These are phyloP conservation scores for Esox niger DNA, from an alignment of 2,113 vertebrate species.

Conservation along the genomic window DNA sequence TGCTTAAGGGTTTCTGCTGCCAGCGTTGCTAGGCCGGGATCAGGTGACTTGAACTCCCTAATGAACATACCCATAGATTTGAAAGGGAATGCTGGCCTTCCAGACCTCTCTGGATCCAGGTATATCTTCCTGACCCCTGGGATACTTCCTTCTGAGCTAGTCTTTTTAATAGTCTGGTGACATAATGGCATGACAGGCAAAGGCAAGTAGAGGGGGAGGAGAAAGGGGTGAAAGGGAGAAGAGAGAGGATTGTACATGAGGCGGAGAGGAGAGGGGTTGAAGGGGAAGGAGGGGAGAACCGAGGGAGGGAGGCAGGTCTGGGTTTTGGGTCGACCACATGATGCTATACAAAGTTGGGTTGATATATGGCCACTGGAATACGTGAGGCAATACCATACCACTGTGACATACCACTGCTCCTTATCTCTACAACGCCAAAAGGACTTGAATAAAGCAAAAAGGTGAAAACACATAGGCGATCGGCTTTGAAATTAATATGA, in stretches of 20 bases:
- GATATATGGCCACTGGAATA: constrained; percentile 12
- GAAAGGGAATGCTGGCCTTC: not conserved
- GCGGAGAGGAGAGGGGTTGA: not conserved
- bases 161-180: constrained; percentile 12
- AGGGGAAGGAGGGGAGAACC: not conserved
- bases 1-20: constrained; percentile 54
- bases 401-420: too few species aligned
- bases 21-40: constrained; percentile 34
- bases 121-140: constrained; percentile 9
- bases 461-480: too few species aligned
- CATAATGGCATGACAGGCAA: too few species aligned
- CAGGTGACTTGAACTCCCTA: too few species aligned
- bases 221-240: too few species aligned
- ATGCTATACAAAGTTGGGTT: not conserved
- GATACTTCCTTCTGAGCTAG: not conserved
- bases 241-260: too few species aligned
- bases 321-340: not conserved
- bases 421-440: too few species aligned
- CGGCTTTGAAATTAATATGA: too few species aligned
- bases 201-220: too few species aligned
- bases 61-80: too few species aligned
- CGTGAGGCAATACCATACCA: too few species aligned
- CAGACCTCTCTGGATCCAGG: not conserved
- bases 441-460: too few species aligned
- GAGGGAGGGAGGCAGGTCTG: not conserved